Evolutionary conservation across 2,797 vertebrate species (phyloP), one percentile per base, ranked within the genome.

Genomic region (Hapalemur alaotrensis): DNA sequence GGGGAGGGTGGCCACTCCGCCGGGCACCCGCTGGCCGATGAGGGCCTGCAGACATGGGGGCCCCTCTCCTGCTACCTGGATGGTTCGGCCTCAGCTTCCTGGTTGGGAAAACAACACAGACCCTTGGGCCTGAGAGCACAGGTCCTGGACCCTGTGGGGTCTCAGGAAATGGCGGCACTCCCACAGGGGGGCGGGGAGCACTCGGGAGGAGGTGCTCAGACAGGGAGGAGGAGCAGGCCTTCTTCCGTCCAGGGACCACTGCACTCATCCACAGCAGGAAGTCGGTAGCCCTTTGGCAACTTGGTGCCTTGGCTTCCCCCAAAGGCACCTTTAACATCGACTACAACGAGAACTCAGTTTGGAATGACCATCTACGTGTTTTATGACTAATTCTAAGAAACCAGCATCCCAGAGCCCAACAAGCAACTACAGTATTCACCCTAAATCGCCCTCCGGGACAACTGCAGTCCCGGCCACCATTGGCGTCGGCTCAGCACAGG

Each of bases 401-500:
- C 12, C 38, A 50, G 17, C 65, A 65, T 7, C 32, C 12, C 17
- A 0, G 52, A 78, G 78, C 41, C 43, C 30, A 2, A 0, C 0
- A 30, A 54, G 15, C 72, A 7, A 7, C 25, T 4, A 7, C 1
- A 5, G 61, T 6, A 84, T 25, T 46, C 38, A 52, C 72, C 18
- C 18, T 20, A 38, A 57, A 3, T n/a, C 3, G 0, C 1, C 1
- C 65, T 50, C 17, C 0, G 0, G 54, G 75, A 67, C 35, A 18
- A 8, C n/a, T 1, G 2, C 32, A 0, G 2, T 5, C 52, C 73
- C 23, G 0, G 11, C 7, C 35, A 43, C 43, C 43, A 43, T 43
- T 0, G 7, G 76, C 2, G 2, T 3, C 25, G 25, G 32, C 1
- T 4, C 22, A 8, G n/a, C 35, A 9, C 1, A 0, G 0, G 2